Percentiles rank a stretch among this genome's conserved stretches.
Conservation (phyloP, 2,797 vertebrate species). For the Lerista edwardsae region DNA sequence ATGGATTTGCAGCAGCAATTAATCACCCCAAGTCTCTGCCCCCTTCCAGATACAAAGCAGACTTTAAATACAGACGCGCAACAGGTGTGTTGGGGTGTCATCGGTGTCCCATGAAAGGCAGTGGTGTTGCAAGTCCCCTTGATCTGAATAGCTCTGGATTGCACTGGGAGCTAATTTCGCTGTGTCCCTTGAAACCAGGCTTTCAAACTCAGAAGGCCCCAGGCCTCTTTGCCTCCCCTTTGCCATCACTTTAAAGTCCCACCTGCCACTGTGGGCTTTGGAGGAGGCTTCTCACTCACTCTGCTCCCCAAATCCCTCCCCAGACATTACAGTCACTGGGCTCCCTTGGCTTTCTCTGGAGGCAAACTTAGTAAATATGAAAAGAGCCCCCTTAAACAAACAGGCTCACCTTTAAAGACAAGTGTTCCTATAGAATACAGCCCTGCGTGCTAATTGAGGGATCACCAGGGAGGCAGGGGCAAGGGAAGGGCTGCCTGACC, state of each 20-base stretch:
- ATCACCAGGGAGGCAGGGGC: slow-evolving; percentile 64
- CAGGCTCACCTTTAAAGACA: slow-evolving; percentile 47
- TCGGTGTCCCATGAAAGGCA: neutral
- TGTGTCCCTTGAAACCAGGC: neutral
- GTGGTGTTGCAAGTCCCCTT: neutral
- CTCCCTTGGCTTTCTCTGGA: neutral
- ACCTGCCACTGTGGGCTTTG: neutral
- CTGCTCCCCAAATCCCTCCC: slow-evolving; percentile 46
- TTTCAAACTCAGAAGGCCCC: neutral
- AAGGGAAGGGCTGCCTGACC: slow-evolving; percentile 51
- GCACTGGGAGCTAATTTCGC: neutral
- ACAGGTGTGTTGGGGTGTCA: neutral
- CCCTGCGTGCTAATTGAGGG: slow-evolving; percentile 76
- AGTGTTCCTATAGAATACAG: slow-evolving; percentile 62
- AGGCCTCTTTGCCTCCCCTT: neutral
- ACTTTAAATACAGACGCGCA: neutral
- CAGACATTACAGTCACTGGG: slow-evolving; percentile 43
- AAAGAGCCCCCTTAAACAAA: neutral
- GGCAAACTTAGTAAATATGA: neutral
- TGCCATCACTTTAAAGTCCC: neutral
- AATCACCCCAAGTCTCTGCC: neutral
- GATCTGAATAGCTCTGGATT: neutral
- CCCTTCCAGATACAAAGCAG: neutral
- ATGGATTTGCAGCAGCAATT: neutral
- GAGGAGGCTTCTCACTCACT: neutral